These are phyloP conservation scores for Nannoperca australis DNA, from an alignment of 2,797 vertebrate species.

Conservation along the genomic window DNA sequence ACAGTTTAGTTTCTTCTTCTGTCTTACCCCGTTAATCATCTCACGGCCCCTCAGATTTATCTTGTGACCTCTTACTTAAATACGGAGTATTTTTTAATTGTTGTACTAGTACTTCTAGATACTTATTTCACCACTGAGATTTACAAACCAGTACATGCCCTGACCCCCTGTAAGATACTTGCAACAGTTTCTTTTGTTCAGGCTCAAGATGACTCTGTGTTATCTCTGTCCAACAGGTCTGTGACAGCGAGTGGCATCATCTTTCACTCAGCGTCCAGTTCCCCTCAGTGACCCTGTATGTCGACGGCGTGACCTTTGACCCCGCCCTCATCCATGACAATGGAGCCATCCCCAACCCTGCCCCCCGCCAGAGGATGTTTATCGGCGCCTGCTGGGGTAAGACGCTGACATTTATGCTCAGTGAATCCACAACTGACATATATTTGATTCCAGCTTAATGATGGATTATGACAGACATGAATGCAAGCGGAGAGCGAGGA, in stretches of 20 bases:
- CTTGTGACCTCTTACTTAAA: not conserved
- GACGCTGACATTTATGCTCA: conserved; percentile 20
- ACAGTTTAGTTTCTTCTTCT: not conserved
- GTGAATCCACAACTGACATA: conserved; percentile 6
- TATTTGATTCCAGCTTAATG: conserved; percentile 30
- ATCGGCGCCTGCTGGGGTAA: conserved; percentile 96
- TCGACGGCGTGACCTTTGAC: conserved; percentile 97
- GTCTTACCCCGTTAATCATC: conserved; percentile 7
- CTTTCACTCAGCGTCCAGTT: conserved; percentile 97
- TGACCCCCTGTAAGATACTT: not conserved
- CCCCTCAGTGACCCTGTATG: conserved; percentile 94
- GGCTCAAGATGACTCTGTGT: not conserved
- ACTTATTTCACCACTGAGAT: not conserved
- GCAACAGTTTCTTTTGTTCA: not conserved
- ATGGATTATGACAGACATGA: conserved; percentile 45
- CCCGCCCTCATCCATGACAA: conserved; percentile 98
- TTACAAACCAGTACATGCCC: too few species aligned
- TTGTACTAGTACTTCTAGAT: not conserved
- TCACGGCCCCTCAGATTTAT: conserved; percentile 1
- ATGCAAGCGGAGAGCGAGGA: conserved; percentile 2
- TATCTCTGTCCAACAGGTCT: conserved; percentile 85
- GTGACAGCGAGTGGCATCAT: conserved; percentile 98
- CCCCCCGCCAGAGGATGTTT: conserved; percentile 89
- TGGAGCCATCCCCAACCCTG: conserved; percentile 93
- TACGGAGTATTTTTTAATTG: too few species aligned